A percentile compares a stretch with the other conserved stretches of the same genome.
Evolutionary conservation across 2,113 vertebrate genomes (phyloP).

Genomic region (Petrocephalus zakoni): DNA sequence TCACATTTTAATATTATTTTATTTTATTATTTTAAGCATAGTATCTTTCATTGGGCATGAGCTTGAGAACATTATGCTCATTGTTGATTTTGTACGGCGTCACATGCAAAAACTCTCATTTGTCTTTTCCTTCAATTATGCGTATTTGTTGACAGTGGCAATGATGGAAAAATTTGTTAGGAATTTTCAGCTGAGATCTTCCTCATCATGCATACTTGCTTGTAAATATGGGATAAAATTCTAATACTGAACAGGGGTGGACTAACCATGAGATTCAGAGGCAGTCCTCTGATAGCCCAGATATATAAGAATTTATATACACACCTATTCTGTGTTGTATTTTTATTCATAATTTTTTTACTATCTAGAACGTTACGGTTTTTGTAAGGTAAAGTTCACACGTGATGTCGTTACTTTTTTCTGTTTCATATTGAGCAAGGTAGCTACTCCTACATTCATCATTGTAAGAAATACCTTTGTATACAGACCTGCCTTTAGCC

Average conservation of each 20-base stretch:
- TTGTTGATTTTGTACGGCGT: neutral
- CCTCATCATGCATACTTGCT: neutral
- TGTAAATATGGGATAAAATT: neutral
- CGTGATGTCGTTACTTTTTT: neutral
- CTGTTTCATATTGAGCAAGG: neutral
- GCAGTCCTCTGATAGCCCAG: neutral
- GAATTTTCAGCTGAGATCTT: neutral
- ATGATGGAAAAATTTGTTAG: neutral
- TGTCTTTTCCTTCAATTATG: neutral
- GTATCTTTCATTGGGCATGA: slow-evolving; percentile 9
- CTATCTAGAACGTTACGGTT: neutral
- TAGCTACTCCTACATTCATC: neutral
- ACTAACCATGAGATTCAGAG: neutral
- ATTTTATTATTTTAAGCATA: slow-evolving; percentile 11
- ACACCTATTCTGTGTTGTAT: neutral
- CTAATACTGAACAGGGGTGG: neutral
- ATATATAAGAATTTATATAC: neutral
- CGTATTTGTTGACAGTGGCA: neutral
- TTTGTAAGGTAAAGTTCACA: neutral
- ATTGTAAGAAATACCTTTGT: neutral
- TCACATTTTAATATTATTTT: slow-evolving; percentile 19
- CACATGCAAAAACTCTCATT: neutral
- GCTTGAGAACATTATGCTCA: neutral
- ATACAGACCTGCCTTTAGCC: neutral
- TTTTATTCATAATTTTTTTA: neutral